A percentile compares a stretch with the other conserved stretches of the same genome.
Conservation (phyloP, 23 tunicate genomes). For the Halocynthia roretzi region DNA sequence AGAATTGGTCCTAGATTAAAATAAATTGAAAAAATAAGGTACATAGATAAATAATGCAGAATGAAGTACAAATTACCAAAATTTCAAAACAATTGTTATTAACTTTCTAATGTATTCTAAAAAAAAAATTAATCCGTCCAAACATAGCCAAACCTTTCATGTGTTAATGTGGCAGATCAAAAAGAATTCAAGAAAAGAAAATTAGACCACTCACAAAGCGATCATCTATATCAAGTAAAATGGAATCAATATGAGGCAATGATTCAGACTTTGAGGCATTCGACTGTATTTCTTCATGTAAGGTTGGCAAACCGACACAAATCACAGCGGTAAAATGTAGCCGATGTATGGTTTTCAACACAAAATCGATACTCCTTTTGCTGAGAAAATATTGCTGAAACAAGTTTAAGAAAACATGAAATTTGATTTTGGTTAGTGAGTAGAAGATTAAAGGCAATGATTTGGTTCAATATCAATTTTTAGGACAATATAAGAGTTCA, state of each 20-base stretch:
- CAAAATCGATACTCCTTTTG: constrained; percentile 22
- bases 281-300: constrained; percentile 66
- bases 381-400: constrained; percentile 74
- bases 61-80: background rate
- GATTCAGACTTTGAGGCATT: background rate
- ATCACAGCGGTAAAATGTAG: constrained; percentile 34
- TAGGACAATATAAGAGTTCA: too few species aligned
- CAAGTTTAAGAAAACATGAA: background rate
- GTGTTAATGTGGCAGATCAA: too few species aligned
- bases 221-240: constrained; percentile 64
- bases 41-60: background rate
- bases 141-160: too few species aligned
- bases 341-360: background rate
- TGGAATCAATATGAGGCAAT: constrained; percentile 13
- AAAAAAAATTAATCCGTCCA: too few species aligned
- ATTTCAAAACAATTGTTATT: too few species aligned
- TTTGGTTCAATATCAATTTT: too few species aligned
- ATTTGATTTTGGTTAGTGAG: background rate
- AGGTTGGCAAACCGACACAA: constrained; percentile 80
- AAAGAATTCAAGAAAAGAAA: too few species aligned
- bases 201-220: constrained; percentile 42
- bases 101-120: too few species aligned
- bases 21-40: background rate
- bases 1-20: background rate
- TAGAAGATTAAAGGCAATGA: too few species aligned